Base-by-base conservation (phyloP, 53 echinoderm and acorn worm species). In the Antedon mediterranea region DNA sequence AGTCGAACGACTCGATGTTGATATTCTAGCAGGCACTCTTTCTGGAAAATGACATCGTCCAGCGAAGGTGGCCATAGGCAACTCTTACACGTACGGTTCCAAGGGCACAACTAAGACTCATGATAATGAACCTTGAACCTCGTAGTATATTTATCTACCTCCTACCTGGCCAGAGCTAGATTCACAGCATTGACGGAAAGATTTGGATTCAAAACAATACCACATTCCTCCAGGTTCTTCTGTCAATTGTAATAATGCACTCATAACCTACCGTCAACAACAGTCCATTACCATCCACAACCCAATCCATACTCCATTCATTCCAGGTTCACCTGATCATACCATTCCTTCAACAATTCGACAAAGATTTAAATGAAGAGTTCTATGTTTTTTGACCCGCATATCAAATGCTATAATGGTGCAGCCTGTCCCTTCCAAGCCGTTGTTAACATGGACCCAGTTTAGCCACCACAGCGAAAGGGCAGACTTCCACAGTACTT, bases 51-150 rank as follows among this genome's bases (percentile, higher is more conserved):
- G 74, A 73, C 30, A 29, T 73, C 74, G 32, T 23, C 74, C 28
- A 13, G 80, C 80, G 28, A 80, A 74, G 13, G 43, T 85, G 28
- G 42, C 33, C 4, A 71, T 85, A 28, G 41, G 71, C 0, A 43
- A 79, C 44, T 31, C 71, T 8, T 74, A 43, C 29, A 73, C 28
- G 7, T 83, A 73, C 32, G 83, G 78, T 30, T 72, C 83, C 8
- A 6, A 15, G 2, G 2, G 57, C 11, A 8, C 11, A 13, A 28
- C 31, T 28, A n/a, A 13, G 14, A 14, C 13, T 32, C 31, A 6
- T 3, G 74, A 73, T 23, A 28, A 7, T 28, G 32, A 11, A 0
- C 23, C 74, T 73, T 28, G 74, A 73, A 73, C 74, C 31, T 29
- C 32, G 30, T 8, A 73, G 9, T 2, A 30, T 13, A 73, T 4